Conservation (phyloP, 1,140 invertebrate genomes). For the Stegodyphus dumicola region DNA sequence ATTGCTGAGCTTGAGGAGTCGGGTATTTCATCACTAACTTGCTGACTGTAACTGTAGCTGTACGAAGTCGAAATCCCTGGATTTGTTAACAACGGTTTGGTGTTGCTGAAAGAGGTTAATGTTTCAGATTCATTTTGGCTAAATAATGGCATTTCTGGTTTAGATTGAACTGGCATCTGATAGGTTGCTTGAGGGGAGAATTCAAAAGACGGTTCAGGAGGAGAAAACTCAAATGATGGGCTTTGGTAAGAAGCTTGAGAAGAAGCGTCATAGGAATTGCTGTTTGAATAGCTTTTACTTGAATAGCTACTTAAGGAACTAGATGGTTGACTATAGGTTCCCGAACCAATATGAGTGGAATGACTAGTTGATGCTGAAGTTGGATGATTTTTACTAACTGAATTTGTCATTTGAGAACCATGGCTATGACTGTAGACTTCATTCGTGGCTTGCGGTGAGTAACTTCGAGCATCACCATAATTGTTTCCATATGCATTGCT, state of each 20-base stretch:
- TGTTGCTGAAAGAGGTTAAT: neutral
- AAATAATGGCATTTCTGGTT: neutral
- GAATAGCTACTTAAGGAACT: too few species aligned
- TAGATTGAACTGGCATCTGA: neutral
- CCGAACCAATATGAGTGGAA: too few species aligned
- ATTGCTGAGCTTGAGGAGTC: neutral
- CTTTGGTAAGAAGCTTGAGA: too few species aligned
- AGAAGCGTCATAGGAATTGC: too few species aligned
- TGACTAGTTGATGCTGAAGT: too few species aligned
- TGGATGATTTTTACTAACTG: too few species aligned
- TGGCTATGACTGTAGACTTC: neutral
- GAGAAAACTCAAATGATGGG: too few species aligned
- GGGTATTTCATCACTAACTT: neutral
- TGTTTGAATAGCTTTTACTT: too few species aligned
- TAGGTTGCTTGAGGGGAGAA: neutral
- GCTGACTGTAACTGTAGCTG: slow-evolving; percentile 20
- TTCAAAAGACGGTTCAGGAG: neutral
- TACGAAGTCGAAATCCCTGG: slow-evolving; percentile 11
- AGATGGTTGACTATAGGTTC: too few species aligned
- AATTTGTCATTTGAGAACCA: too few species aligned
- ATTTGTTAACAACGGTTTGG: neutral
- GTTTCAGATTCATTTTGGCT: neutral
- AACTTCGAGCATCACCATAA: neutral
- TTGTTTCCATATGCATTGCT: slow-evolving; percentile 1
- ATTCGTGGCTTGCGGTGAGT: slow-evolving; percentile 2